These are phyloP conservation scores for Platysteira castanea DNA, from an alignment of 2,113 vertebrate genomes.

Conservation along the genomic window DNA sequence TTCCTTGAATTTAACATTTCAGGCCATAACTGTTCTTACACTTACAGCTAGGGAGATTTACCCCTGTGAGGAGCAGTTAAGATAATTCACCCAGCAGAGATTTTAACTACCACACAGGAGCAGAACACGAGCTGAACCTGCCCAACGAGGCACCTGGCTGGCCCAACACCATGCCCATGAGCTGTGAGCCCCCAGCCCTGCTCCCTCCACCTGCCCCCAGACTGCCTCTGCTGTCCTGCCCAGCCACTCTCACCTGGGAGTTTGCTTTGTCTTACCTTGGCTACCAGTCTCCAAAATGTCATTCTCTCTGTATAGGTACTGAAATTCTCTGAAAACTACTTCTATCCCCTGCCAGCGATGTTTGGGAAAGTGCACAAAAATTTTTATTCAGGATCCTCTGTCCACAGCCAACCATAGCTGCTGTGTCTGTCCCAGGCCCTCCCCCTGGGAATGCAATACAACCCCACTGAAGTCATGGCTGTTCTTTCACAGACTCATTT, in stretches of 20 bases:
- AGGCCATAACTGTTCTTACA: background rate
- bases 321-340: background rate
- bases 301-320: background rate
- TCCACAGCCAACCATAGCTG: background rate
- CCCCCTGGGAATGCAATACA: background rate
- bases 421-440: background rate
- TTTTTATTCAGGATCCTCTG: background rate
- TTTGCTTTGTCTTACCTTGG: background rate
- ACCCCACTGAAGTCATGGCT: background rate
- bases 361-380: background rate
- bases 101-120: background rate
- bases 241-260: background rate
- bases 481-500: constrained; percentile 26
- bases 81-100: background rate
- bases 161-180: background rate
- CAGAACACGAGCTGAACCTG: background rate
- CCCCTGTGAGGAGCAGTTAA: background rate
- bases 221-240: background rate
- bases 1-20: background rate
- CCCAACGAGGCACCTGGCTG: background rate
- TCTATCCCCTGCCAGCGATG: background rate
- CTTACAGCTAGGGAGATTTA: background rate
- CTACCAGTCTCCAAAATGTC: background rate
- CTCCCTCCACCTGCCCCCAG: background rate
- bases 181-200: background rate